Evolutionary conservation across 1,140 invertebrate species (phyloP).

Genomic region (Papilio polyxenes): DNA sequence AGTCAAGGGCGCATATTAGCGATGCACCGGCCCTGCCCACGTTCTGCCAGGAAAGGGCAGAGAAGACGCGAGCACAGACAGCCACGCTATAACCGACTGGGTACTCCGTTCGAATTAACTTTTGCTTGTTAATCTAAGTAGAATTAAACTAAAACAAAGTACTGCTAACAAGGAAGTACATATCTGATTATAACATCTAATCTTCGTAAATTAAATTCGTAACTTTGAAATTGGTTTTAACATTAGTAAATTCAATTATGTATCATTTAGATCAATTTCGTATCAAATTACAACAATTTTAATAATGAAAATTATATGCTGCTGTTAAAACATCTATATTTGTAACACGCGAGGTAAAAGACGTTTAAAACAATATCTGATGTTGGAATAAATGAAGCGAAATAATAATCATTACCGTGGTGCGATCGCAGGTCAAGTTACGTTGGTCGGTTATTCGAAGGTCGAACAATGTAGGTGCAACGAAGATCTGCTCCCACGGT

Average conservation of each 20-base stretch:
- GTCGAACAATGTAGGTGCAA: constrained; percentile 45
- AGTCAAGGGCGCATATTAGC: constrained; percentile 17
- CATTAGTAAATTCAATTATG: constrained; percentile 14
- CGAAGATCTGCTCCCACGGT: constrained; percentile 55
- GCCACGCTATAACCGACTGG: not conserved
- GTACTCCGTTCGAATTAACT: not conserved
- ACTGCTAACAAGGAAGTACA: not conserved
- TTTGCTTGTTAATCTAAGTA: not conserved
- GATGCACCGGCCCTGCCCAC: not conserved
- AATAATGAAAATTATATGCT: constrained; percentile 16
- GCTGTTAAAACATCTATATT: constrained; percentile 19
- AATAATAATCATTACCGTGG: constrained; percentile 41
- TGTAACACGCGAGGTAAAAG: constrained; percentile 26
- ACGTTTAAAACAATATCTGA: constrained; percentile 24
- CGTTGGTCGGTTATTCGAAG: constrained; percentile 39
- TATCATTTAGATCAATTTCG: constrained; percentile 24
- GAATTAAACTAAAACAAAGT: not conserved
- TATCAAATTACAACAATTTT: constrained; percentile 24
- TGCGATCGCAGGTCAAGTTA: constrained; percentile 36
- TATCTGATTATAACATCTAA: not conserved
- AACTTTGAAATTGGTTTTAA: not conserved
- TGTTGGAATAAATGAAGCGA: constrained; percentile 21
- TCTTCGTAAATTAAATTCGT: constrained; percentile 9
- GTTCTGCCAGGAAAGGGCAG: not conserved
- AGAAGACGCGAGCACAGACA: not conserved